Evolutionary conservation across 2,113 vertebrate genomes (phyloP).

Genomic region (Physeter macrocephalus): DNA sequence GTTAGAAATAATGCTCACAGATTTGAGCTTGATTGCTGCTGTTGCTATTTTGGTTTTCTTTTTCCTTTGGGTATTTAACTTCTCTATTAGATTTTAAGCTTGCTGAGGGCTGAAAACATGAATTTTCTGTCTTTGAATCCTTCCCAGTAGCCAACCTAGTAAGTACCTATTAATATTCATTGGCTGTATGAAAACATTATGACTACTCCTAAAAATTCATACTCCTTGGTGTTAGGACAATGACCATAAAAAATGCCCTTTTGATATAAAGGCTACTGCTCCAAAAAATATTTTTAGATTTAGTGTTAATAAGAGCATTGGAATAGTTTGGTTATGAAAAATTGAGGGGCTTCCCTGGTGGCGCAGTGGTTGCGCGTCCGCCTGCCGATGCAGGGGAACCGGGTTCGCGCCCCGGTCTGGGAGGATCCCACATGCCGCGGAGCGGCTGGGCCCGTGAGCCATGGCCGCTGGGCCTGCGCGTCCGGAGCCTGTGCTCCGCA

Average conservation of each 20-base stretch:
- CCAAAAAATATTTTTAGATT: neutral
- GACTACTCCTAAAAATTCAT: neutral
- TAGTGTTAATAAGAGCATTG: neutral
- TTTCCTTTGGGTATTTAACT: neutral
- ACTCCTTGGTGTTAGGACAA: neutral
- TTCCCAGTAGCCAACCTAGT: neutral
- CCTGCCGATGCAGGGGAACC: too few relatives aligned
- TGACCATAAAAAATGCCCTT: neutral
- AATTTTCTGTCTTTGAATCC: neutral
- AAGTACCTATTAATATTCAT: neutral
- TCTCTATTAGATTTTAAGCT: neutral
- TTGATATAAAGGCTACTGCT: neutral
- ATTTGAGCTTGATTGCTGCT: neutral
- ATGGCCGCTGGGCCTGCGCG: too few relatives aligned
- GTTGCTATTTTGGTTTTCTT: neutral
- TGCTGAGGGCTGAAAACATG: neutral
- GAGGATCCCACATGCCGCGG: too few relatives aligned
- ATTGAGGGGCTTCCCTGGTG: too few relatives aligned
- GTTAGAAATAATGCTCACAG: neutral
- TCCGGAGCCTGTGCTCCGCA: too few relatives aligned
- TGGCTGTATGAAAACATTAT: neutral
- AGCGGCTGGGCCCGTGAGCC: too few relatives aligned
- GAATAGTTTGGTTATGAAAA: neutral
- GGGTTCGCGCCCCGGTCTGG: too few relatives aligned
- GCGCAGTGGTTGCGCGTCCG: too few relatives aligned